A percentile compares a stretch with the other conserved stretches of the same genome.
These are phyloP conservation scores for Leucoraja erinaceus DNA, from an alignment of 2,113 vertebrate species.

Conservation along the genomic window DNA sequence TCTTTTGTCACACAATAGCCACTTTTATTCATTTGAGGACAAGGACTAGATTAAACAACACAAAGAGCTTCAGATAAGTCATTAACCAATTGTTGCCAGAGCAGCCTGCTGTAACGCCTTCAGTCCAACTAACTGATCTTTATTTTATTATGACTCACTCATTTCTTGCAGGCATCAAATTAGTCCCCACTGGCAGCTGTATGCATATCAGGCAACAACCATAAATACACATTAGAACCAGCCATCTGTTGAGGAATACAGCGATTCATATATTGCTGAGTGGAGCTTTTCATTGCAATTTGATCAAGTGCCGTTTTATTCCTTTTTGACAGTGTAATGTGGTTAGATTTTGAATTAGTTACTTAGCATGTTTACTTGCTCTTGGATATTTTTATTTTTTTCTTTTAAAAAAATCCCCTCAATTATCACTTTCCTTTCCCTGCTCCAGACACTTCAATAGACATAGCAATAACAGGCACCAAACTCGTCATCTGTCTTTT, in stretches of 20 bases:
- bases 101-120: background rate
- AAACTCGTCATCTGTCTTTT: background rate
- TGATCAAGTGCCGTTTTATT: slow-evolving; percentile 12
- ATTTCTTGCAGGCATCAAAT: slow-evolving; percentile 27
- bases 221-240: slow-evolving; percentile 32
- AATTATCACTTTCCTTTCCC: background rate
- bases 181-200: slow-evolving; percentile 3
- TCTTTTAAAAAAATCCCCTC: background rate
- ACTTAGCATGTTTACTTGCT: background rate
- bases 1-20: background rate
- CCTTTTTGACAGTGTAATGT: slow-evolving; percentile 17
- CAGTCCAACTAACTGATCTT: background rate
- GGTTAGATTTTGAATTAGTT: background rate
- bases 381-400: background rate
- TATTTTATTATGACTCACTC: slow-evolving; percentile 34
- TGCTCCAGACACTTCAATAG: background rate
- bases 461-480: background rate
- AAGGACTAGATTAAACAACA: background rate
- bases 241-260: slow-evolving; percentile 25
- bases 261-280: slow-evolving; percentile 24
- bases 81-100: background rate
- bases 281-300: slow-evolving; percentile 3
- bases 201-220: background rate
- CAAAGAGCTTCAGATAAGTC: background rate
- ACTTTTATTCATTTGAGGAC: background rate